Evolutionary conservation across 2,797 vertebrate genomes (phyloP), one percentile per base, ranked within the genome.

Genomic region (Phoebastria nigripes): DNA sequence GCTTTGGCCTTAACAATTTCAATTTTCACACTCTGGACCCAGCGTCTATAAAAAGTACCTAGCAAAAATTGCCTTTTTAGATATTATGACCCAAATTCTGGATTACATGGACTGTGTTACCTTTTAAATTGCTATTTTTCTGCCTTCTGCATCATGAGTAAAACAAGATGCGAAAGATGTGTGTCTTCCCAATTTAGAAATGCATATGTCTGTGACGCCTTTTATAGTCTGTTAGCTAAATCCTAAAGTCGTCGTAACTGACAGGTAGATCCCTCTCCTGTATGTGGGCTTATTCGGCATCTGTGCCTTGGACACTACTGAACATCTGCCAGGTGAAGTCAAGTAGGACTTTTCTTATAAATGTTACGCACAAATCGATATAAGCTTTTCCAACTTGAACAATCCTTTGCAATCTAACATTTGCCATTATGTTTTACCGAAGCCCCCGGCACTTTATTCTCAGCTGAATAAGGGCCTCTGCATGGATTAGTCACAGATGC

Each of bases 161-260:
- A 79, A 90, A n/a, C 12, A 62, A 90, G 66, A 78, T 13, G 65
- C n/a, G 63, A 35, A 69, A 81, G 59, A 35, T 19, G 5, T 4
- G 14, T 33, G 8, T 37, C 66, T 59, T 81, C 58, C 29, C 42
- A 69, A 58, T 83, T 59, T 77, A 78, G 59, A 77, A 82, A 33
- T 42, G 44, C 21, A 3, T 66, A 9, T 29, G 8, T 70, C 63
- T 77, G 25, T 15, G 26, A 19, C 3, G 2, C 6, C 42, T 84
- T 82, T 84, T 33, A 8, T 11, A 35, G 29, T 9, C 54, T 33
- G 11, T 33, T 85, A 42, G 58, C 54, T 87, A 62, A 62, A 69
- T 62, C 41, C 74, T 49, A 0, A 26, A 24, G 51, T 17, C 0
- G 0, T 5, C 0, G 3, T 47, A 65, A 56, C 1, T 62, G 74